Evolutionary conservation across 2,113 vertebrate genomes (phyloP).

Genomic region (Muntiacus muntjak): DNA sequence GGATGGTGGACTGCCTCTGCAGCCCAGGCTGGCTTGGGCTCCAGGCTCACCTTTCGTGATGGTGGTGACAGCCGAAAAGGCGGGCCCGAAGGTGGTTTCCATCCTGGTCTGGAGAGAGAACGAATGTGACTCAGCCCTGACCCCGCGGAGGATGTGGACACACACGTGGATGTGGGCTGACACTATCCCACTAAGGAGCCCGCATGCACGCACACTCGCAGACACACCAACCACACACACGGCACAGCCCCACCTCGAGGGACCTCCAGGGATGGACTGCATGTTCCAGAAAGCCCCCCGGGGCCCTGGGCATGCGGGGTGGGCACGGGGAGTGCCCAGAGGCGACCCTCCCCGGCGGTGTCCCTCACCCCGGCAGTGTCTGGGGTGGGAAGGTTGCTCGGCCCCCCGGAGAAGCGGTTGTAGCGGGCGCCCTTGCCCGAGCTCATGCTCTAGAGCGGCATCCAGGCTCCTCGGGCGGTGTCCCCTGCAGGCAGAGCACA

Average conservation of each 20-base stretch:
- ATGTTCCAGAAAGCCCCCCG: neutral
- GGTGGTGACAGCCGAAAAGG: constrained; percentile 90
- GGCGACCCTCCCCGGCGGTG: rapidly evolving
- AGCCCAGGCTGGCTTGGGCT: neutral
- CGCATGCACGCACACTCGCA: rapidly evolving
- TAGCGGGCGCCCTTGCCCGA: constrained; percentile 82
- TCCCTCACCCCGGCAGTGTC: constrained; percentile 84
- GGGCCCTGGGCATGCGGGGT: rapidly evolving
- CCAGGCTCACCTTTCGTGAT: constrained; percentile 90
- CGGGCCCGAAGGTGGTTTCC: constrained; percentile 94
- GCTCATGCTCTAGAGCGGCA: constrained; percentile 87
- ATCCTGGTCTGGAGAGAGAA: constrained; percentile 87
- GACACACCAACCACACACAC: neutral
- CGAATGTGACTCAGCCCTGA: neutral
- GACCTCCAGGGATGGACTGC: rapidly evolving
- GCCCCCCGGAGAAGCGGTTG: constrained; percentile 83
- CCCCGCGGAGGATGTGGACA: neutral
- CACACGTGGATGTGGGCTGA: neutral
- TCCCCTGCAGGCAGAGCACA: constrained; percentile 68
- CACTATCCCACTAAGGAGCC: neutral
- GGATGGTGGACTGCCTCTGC: neutral
- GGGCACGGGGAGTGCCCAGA: neutral
- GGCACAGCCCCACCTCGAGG: rapidly evolving
- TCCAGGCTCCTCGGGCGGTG: constrained; percentile 67
- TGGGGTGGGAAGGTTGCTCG: constrained; percentile 75